Evolutionary conservation across 2,888 invertebrate species (phyloP), one percentile per base, ranked within the genome.

Genomic region (Spodoptera picta): DNA sequence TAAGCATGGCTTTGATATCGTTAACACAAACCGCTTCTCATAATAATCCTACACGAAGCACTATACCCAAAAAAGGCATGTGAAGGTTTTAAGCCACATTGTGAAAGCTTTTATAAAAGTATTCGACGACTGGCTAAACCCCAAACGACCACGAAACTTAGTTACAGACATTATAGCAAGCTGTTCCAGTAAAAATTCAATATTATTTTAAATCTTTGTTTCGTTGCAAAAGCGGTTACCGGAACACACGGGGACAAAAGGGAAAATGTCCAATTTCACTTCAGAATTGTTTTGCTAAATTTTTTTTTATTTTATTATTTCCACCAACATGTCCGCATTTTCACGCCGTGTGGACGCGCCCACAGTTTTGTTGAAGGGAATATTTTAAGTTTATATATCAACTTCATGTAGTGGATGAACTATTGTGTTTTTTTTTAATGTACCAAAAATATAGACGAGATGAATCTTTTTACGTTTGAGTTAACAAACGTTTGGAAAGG

Each of bases 221-320:
- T 63, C 73, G 57, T 59, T 71, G 65, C 48, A 60, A 79, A 76
- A 75, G 63, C 73, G 70, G 73, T 68, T 73, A 78, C 75, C 65
- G 73, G 69, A 70, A 76, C 76, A 77, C 70, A 75, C 75, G 51
- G 71, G 73, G 51, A 80, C 79, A 83, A 82, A 85, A 78, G 79
- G 79, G 70, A 82, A 80, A 83, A 77, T 75, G 79, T 79, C 77
- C 82, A 79, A 80, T 83, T 81, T 77, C 69, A 67, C 74, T 69
- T 58, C 54, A 68, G 77, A 75, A 85, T 85, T 83, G 83, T 85
- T 85, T 84, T 80, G 77, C 65, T 63, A 71, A 75, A 81, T 77
- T 78, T 50, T 79, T 69, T 70, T 76, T 19, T 68, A 65, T 62
- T 83, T 84, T 79, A 36, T 36, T 36, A 36, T 70, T 42, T 43